Percentiles rank a stretch among this genome's conserved stretches.
These are phyloP conservation scores for Chrysolina oricalcia DNA, from an alignment of 2,888 invertebrate species.

Conservation along the genomic window DNA sequence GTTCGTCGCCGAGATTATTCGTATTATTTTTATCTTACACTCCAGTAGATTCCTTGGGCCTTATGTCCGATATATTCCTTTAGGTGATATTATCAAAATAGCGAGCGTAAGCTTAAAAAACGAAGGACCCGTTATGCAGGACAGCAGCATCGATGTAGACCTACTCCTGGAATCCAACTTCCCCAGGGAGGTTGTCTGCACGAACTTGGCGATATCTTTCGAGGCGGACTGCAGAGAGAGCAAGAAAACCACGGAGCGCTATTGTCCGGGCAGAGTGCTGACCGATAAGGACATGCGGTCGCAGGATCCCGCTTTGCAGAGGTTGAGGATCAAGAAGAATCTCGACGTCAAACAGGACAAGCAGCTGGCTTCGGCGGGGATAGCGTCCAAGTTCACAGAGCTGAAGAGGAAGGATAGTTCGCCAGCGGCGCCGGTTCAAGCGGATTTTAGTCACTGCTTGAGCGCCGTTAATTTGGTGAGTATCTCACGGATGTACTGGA, in stretches of 20 bases:
- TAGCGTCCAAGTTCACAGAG: conserved; percentile 78
- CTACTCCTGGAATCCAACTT: conserved; percentile 76
- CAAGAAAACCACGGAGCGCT: conserved; percentile 59
- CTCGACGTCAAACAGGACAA: conserved; percentile 89
- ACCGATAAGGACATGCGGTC: conserved; percentile 77
- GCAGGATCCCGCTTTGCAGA: conserved; percentile 76
- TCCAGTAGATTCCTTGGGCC: too few species aligned
- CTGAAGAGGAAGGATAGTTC: conserved; percentile 81
- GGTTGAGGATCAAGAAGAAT: conserved; percentile 80
- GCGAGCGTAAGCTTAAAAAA: conserved; percentile 65
- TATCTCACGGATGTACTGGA: neutral
- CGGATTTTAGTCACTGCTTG: conserved; percentile 63
- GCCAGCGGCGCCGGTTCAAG: conserved; percentile 55
- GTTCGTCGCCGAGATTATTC: too few species aligned
- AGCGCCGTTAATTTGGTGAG: conserved; percentile 65
- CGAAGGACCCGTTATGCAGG: conserved; percentile 74
- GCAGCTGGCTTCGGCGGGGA: conserved; percentile 82
- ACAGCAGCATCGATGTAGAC: conserved; percentile 73
- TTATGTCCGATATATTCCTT: conserved; percentile 55
- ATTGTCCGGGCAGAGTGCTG: conserved; percentile 72
- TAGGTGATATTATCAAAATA: conserved; percentile 64
- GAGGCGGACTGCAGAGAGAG: conserved; percentile 61
- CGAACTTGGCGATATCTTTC: conserved; percentile 76
- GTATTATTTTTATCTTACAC: too few species aligned
- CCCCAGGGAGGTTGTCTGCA: conserved; percentile 80